These are phyloP conservation scores for Encarsia formosa DNA, from an alignment of 2,888 invertebrate species.

Conservation along the genomic window DNA sequence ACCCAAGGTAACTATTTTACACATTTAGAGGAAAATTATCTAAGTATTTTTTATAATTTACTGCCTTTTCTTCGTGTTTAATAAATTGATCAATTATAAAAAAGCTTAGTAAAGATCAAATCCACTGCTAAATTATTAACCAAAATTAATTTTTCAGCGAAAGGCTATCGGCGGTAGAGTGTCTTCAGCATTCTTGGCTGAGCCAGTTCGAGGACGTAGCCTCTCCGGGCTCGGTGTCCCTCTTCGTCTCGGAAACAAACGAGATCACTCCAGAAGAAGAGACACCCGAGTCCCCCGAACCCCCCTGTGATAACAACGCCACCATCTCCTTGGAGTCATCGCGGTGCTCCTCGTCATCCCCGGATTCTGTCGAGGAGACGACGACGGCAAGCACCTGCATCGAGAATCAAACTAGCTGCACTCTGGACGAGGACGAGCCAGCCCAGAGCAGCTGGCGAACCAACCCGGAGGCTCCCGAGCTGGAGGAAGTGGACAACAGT, in stretches of 20 bases:
- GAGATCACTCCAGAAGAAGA: no score
- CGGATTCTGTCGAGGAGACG: background rate
- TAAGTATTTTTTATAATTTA: no score
- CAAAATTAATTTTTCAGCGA: slow-evolving; percentile 67
- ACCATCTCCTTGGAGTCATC: background rate
- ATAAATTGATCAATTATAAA: background rate
- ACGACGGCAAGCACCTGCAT: background rate
- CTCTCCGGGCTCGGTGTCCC: no score
- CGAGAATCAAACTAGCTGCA: slow-evolving; percentile 9
- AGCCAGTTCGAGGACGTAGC: slow-evolving; percentile 35
- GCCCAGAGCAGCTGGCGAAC: background rate
- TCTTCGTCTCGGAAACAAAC: slow-evolving; percentile 13
- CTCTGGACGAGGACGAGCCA: background rate
- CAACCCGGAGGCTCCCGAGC: background rate
- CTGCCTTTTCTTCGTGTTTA: background rate
- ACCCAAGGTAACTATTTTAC: slow-evolving; percentile 71
- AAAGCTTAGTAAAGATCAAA: no score
- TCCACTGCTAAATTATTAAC: no score
- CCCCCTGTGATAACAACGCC: background rate
- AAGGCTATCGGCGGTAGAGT: slow-evolving; percentile 82
- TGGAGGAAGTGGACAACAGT: slow-evolving; percentile 27
- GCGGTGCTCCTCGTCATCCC: background rate
- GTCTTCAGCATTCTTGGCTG: slow-evolving; percentile 89
- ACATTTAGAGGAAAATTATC: no score
- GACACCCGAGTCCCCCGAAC: background rate